A percentile compares a stretch with the other conserved stretches of the same genome.
Conservation (phyloP, 2,797 vertebrate species). For the Knipowitschia caucasica region DNA sequence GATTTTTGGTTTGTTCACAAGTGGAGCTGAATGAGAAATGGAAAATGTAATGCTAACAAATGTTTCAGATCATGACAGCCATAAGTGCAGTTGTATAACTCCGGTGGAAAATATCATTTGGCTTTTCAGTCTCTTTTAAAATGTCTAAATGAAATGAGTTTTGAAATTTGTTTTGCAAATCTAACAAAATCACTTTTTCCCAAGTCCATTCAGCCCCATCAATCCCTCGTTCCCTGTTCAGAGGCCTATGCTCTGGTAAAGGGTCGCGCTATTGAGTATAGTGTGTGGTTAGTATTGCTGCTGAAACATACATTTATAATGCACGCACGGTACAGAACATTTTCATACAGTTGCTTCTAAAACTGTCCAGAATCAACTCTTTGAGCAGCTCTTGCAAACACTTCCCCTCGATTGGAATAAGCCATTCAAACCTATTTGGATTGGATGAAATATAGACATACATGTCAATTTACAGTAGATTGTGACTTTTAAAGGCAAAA, state of each 20-base stretch:
- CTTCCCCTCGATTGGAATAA: conserved; percentile 21
- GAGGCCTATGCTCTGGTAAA: conserved; percentile 36
- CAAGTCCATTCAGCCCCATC: neutral
- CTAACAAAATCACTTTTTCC: neutral
- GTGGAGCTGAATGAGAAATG: neutral
- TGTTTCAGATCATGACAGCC: no score
- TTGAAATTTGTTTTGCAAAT: neutral
- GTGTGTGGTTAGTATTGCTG: conserved; percentile 74
- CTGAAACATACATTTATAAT: conserved; percentile 24
- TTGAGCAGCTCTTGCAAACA: conserved; percentile 16
- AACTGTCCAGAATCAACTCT: conserved; percentile 19
- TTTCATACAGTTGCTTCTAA: conserved; percentile 9
- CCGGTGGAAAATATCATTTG: neutral
- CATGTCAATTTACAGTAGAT: neutral
- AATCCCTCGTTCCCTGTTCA: conserved; percentile 50
- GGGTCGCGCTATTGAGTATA: conserved; percentile 28
- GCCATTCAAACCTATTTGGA: conserved; percentile 20
- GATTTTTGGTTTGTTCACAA: conserved; percentile 63
- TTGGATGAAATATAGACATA: conserved; percentile 31
- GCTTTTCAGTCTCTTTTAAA: neutral
- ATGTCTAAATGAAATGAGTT: neutral
- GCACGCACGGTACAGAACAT: conserved; percentile 12
- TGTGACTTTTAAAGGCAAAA: no score
- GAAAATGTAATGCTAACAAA: no score
- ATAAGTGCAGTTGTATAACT: no score